Conservation (phyloP, 2,888 invertebrate genomes). For the Reticulitermes lucifugus region DNA sequence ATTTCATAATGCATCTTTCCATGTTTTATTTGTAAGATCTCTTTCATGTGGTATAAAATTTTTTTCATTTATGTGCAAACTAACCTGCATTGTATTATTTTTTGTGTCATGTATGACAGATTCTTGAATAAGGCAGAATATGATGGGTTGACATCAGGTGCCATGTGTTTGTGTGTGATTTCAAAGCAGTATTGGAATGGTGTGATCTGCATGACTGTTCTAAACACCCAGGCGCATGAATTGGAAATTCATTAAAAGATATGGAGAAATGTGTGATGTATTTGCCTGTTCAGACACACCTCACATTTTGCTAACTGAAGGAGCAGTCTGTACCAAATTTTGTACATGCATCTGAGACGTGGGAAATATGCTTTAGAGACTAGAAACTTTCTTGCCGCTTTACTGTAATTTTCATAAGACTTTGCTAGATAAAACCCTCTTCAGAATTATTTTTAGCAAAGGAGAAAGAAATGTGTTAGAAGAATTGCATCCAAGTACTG, state of each 20-base stretch:
- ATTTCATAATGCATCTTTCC: too few relatives aligned
- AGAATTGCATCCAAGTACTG: too few relatives aligned
- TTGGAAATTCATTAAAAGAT: neutral
- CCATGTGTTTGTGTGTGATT: slow-evolving; percentile 15
- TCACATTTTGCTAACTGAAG: neutral
- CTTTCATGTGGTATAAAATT: too few relatives aligned
- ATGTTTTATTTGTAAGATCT: too few relatives aligned
- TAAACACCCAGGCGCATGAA: neutral
- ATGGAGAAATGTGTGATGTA: neutral
- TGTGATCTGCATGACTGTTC: slow-evolving; percentile 26
- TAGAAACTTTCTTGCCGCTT: too few relatives aligned
- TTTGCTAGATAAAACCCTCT: too few relatives aligned
- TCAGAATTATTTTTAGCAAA: too few relatives aligned
- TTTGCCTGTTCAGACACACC: neutral
- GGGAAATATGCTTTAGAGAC: too few relatives aligned
- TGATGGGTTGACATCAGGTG: neutral
- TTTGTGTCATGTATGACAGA: neutral
- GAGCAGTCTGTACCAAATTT: neutral
- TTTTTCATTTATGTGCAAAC: too few relatives aligned
- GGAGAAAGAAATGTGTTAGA: too few relatives aligned
- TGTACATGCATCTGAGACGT: neutral
- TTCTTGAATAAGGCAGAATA: neutral
- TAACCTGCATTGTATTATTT: neutral
- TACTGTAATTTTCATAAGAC: too few relatives aligned
- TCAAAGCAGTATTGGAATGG: slow-evolving; percentile 28